Evolutionary conservation across 2,113 vertebrate species (phyloP), one percentile per base, ranked within the genome.

Genomic region (Saguinus midas): DNA sequence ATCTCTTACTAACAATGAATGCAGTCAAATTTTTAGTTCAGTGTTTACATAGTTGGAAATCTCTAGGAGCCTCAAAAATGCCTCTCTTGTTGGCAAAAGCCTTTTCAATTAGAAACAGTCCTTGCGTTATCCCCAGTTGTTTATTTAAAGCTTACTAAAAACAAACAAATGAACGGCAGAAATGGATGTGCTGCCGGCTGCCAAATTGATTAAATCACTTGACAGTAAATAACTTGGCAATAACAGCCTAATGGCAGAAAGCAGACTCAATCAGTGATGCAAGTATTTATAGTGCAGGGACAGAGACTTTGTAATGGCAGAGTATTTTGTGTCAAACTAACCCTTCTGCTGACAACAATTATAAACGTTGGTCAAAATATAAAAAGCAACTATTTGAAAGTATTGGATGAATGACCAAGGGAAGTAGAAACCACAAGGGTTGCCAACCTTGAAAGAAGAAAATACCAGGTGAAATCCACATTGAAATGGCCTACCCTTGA

Each of bases 191-290:
- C 83, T 52, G 18, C 23, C 93, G 40, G 32, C 8, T 61, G 79
- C 35, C 79, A 86, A 87, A 37, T 78, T 55, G n/a, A 75, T 93
- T 80, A 93, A 96, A 27, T 72, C 29, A 66, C 32, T 37, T 57
- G 75, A 43, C 64, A 70, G n/a, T 79, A 79, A 91, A 61, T 79
- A 91, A 91, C 45, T 95, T 93, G 82, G 10, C 55, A 86, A 37
- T 35, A 55, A 75, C 25, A 68, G 20, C 61, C 58, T 91, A 86
- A 55, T 8, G 12, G 57, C 23, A 83, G 35, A 70, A 82, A 93
- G 35, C n/a, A 37, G 29, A 57, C 20, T 70, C 37, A 72, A 14
- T 79, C 52, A 20, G 17, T 23, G 11, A 83, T 50, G 61, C 55
- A 58, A 86, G 76, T 18, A 16, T 93, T 96, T 57, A 48, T 11